Base-by-base conservation (phyloP, 2,797 vertebrate species). In the Heteromormyrus szaboi region DNA sequence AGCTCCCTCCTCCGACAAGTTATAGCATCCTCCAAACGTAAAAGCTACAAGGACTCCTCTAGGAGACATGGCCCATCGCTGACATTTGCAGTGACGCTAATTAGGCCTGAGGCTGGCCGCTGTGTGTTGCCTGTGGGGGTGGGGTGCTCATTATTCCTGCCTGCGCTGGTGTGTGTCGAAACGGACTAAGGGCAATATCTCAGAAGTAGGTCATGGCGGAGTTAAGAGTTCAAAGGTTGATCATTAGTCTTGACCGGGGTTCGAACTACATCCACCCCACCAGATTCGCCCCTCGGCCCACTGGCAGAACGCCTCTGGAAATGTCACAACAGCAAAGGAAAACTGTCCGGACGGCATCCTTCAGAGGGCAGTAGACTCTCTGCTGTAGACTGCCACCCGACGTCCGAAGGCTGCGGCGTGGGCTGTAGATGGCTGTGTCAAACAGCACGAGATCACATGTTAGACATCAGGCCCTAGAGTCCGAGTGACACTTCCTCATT, bases 311-410 rank as follows among this genome's bases (percentile, higher is more conserved):
- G 5, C 25, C 48, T 37, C 50, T 86, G 25, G 51, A 86, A 86
- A 86, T 56, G 84, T 86, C 51, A 86, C 84, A 86, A 56, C 25
- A 41, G 84, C 22, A 86, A 17, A 86, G 51, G 51, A 14, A 56
- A 86, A 86, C 19, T 59, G 85, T 56, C 85, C 56, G 25, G 50
- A 86, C 12, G 51, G 85, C 1, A 25, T 8, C 44, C 25, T 9
- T 56, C 17, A 19, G 53, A 37, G 17, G 33, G 50, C 6, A 54
- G 25, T 25, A 25, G 25, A 25, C 25, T 25, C 25, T 25, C 25
- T 25, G 50, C 29, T n/a, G 29, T 17, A 37, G 6, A 22, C 50
- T 7, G 4, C 12, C 29, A n/a, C 51, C n/a, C 29, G 9, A 4
- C 2, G 81, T 33, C 50, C 25, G 14, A 19, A 44, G 50, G 85